phyloP scores from a whole-genome alignment of 2,888 invertebrate species.

The Diplazon laetatorius region DNA sequence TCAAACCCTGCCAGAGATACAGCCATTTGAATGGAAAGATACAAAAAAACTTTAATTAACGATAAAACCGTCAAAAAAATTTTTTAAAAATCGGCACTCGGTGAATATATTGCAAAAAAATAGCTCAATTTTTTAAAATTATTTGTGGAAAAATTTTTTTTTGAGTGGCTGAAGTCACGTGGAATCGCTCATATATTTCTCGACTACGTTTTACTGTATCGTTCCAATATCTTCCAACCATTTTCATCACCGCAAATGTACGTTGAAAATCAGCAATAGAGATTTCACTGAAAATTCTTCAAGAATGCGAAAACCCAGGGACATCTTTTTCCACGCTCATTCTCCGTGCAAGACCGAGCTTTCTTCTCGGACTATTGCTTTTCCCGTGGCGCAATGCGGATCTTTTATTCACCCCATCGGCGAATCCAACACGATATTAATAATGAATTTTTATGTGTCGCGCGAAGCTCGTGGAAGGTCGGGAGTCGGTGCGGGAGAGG shows the following conservation, averaged over 20 bases:
- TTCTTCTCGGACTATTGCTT: constrained; percentile 12
- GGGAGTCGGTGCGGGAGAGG: constrained; percentile 77
- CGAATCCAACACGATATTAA: constrained; percentile 89
- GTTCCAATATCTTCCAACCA: neutral
- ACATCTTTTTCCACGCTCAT: constrained; percentile 39
- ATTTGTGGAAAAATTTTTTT: too few species aligned
- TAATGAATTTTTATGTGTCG: constrained; percentile 88
- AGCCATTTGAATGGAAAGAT: too few species aligned
- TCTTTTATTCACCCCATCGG: constrained; percentile 84
- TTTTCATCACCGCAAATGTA: neutral
- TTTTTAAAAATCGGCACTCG: too few species aligned
- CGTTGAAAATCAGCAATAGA: too few species aligned
- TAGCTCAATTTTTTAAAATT: too few species aligned
- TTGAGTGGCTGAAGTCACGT: too few species aligned
- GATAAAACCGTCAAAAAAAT: too few species aligned
- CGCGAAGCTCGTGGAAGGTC: constrained; percentile 20
- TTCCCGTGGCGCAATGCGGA: constrained; percentile 82
- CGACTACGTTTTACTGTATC: too few species aligned
- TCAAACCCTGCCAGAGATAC: too few species aligned
- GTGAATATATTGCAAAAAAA: too few species aligned
- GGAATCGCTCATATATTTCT: too few species aligned
- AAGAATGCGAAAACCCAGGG: neutral
- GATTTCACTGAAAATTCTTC: neutral
- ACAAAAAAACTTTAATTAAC: too few species aligned
- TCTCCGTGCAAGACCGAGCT: neutral